Evolutionary conservation across 2,113 vertebrate species (phyloP), one percentile per base, ranked within the genome.

Genomic region (Okapia johnstoni): DNA sequence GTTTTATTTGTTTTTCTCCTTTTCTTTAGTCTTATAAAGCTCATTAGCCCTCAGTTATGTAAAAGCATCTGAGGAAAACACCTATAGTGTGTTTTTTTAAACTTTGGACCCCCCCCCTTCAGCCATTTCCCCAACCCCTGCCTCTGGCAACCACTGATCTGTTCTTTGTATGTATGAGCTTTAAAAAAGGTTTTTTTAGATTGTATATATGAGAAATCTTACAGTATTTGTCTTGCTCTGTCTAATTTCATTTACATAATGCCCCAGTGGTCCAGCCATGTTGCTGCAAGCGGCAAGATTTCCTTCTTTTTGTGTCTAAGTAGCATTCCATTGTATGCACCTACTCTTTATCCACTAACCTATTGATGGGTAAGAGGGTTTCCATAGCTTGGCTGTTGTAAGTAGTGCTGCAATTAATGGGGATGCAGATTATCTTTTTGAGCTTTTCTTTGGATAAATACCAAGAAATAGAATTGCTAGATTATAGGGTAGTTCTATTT

Each of bases 61-160:
- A 54, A 70, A 96, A 97, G 96, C 40, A 86, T 88, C 90, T 50
- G 90, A 12, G 1, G 46, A 88, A 98, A 96, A 92, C 87, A 98
- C 73, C 54, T 76, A 2, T 8, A 93, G 13, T 80, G 63, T 54
- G 26, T 52, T 58, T 77, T 60, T 80, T 61, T 50, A 60, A 94
- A 43, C 33, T 83, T 88, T 88, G 26, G 23, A n/a, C n/a, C n/a
- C 21, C 3, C 23, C 57, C 57, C 50, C 30, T 76, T 76, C 43
- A 76, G 8, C 54, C 12, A 50, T 60, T 93, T 90, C 26, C 50
- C 28, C n/a, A 46, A 50, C 26, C 52, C 17, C 30, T 88, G 33
- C 85, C 48, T 80, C 85, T 94, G 23, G 28, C 57, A 88, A 55
- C 57, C 36, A 66, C 21, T 21, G 43, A 3, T 80, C 57, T 58